phyloP scores from a whole-genome alignment of 2,797 vertebrate genomes.

The Sebastes iracundus region DNA sequence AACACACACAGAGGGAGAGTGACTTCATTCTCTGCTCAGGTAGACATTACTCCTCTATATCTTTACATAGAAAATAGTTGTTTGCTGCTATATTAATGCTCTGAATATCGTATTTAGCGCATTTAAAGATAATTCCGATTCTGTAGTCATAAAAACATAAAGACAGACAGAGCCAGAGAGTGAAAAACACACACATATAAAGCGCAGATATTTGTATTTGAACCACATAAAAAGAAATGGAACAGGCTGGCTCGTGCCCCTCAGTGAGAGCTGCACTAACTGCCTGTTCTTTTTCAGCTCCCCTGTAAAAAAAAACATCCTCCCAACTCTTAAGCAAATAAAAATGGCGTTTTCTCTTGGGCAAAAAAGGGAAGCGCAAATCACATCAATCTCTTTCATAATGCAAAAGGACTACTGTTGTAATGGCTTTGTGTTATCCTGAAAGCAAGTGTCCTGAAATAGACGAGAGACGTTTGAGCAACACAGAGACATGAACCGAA shows the following conservation, averaged over 20 bases:
- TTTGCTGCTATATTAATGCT: neutral
- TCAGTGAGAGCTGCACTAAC: slow-evolving; percentile 32
- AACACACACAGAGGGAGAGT: neutral
- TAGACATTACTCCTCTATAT: neutral
- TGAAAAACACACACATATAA: neutral
- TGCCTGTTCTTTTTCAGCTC: slow-evolving; percentile 39
- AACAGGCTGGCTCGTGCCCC: slow-evolving; percentile 22
- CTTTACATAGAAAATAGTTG: neutral
- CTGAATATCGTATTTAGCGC: neutral
- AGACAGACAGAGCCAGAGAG: neutral
- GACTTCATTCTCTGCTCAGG: neutral
- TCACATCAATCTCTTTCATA: slow-evolving; percentile 71
- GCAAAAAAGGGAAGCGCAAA: slow-evolving; percentile 41
- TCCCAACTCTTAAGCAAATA: slow-evolving; percentile 53
- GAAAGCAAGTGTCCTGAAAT: slow-evolving; percentile 69
- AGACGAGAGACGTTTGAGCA: slow-evolving; percentile 52
- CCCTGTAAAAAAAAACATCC: slow-evolving; percentile 15
- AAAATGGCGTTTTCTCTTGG: slow-evolving; percentile 59
- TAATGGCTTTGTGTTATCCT: slow-evolving; percentile 63
- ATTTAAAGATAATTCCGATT: slow-evolving; percentile 1
- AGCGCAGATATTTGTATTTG: slow-evolving; percentile 21
- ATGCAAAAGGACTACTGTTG: slow-evolving; percentile 63
- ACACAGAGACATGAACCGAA: slow-evolving; percentile 38
- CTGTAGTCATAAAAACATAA: neutral
- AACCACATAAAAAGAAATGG: slow-evolving; percentile 34